A percentile compares a stretch with the other conserved stretches of the same genome.
Evolutionary conservation across 1,140 invertebrate species (phyloP).

Genomic region (Megalopta genalis): DNA sequence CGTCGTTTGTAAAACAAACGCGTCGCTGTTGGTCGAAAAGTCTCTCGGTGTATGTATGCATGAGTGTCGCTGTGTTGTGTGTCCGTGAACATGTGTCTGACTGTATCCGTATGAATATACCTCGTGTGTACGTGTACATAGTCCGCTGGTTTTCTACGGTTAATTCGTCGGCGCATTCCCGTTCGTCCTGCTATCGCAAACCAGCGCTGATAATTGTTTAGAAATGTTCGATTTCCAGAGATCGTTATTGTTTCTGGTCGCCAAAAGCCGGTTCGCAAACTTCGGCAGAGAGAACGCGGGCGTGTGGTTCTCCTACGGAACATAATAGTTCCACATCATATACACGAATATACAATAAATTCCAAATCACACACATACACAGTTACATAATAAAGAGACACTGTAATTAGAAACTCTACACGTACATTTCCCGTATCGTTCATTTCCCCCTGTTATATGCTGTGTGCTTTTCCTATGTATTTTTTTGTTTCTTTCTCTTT

Average conservation of each 20-base stretch:
- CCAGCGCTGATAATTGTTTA: background rate
- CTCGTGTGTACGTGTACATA: background rate
- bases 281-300: background rate
- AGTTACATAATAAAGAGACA: conserved; percentile 65
- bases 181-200: conserved; percentile 5
- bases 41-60: conserved; percentile 13
- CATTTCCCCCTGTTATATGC: background rate
- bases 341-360: conserved; percentile 46
- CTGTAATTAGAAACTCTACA: conserved; percentile 61
- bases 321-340: conserved; percentile 18
- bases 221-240: too few species aligned
- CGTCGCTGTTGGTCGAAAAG: conserved; percentile 65
- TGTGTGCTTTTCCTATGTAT: background rate
- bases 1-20: conserved; percentile 47
- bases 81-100: background rate
- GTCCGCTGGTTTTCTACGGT: background rate
- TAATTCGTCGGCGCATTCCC: background rate
- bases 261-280: too few species aligned
- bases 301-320: background rate
- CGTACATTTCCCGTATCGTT: conserved; percentile 36
- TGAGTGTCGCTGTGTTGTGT: background rate
- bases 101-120: background rate
- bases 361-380: conserved; percentile 48
- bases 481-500: background rate
- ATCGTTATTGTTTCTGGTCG: too few species aligned